Percentiles rank a stretch among this genome's conserved stretches.
Evolutionary conservation across 1,140 invertebrate genomes (phyloP).

Genomic region (Drosophila pseudoananassae): DNA sequence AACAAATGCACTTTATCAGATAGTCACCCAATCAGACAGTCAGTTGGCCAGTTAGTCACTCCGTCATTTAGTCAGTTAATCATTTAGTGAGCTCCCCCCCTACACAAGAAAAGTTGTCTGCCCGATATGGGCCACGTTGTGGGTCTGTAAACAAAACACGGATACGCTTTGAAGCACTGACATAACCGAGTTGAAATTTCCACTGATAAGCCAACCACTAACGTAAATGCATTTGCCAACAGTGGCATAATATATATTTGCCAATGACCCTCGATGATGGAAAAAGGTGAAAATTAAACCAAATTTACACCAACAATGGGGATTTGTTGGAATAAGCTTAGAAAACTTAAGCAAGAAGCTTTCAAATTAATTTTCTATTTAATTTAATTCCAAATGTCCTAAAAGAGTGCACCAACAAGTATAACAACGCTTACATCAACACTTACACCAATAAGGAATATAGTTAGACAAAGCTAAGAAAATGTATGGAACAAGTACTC

Average conservation of each 20-base stretch:
- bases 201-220: conserved; percentile 29
- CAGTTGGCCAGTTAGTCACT: not conserved
- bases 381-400: no score
- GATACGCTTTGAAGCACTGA: conserved; percentile 19
- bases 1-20: conserved; percentile 46
- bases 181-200: conserved; percentile 23
- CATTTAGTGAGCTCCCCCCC: conserved; percentile 2
- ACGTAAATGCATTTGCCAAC: not conserved
- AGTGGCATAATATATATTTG: not conserved
- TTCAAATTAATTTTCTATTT: not conserved
- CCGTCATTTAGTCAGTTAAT: not conserved
- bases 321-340: not conserved
- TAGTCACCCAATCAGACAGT: conserved; percentile 5
- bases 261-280: conserved; percentile 4
- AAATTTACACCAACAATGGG: not conserved
- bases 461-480: no score
- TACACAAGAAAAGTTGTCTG: conserved; percentile 32
- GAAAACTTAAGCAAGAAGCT: not conserved
- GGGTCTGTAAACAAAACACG: conserved; percentile 37
- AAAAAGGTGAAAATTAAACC: not conserved
- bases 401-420: not conserved
- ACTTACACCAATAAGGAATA: no score
- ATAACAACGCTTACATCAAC: not conserved
- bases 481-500: no score
- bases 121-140: conserved; percentile 38